Evolutionary conservation across 2,113 vertebrate genomes (phyloP), one percentile per base, ranked within the genome.

Genomic region (Poeciliopsis prolifica): DNA sequence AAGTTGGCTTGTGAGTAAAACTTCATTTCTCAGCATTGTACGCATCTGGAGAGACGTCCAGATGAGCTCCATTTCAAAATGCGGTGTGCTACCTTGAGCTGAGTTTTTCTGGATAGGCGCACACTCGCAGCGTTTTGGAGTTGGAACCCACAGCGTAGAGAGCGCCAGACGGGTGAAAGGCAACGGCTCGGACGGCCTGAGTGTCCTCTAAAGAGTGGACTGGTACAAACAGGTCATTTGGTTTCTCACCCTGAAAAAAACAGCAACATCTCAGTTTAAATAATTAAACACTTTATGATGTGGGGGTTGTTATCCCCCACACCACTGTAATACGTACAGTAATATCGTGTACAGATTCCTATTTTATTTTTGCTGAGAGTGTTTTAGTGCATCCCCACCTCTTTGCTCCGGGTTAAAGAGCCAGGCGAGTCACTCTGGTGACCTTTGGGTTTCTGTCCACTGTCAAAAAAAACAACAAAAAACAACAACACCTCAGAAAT

Each of bases 111-210:
- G 98, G 98, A 84, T 99, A 99, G 74, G 96, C 97, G 85, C 97
- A 99, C 26, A 99, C 97, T 17, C 98, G 95, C 61, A 99, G 91
- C 2, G 97, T 99, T 94, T 99, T 99, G 63, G 98, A 98, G 93
- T 99, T 99, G 80, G 98, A 99, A 35, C 98, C 98, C 65, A 98
- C 96, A 42, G 97, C 97, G 70, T 98, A 99, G 42, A 99, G 93
- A 61, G 92, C 88, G 51, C 98, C 98, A 72, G 95, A 94, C 29
- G 98, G 98, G 92, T 99, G 97, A 87, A 99, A 99, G 83, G 98
- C 97, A 75, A 99, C 97, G 22, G 98, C 98, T 81, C 98, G 96
- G 65, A 99, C 94, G 68, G 98, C 98, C 89, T 99, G 98, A 7
- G 97, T 98, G 63, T 99, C 98, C 88, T 99, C 98, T 75, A 99